These are phyloP conservation scores for Iphiclides podalirius DNA, from an alignment of 2,888 invertebrate genomes.

Conservation along the genomic window DNA sequence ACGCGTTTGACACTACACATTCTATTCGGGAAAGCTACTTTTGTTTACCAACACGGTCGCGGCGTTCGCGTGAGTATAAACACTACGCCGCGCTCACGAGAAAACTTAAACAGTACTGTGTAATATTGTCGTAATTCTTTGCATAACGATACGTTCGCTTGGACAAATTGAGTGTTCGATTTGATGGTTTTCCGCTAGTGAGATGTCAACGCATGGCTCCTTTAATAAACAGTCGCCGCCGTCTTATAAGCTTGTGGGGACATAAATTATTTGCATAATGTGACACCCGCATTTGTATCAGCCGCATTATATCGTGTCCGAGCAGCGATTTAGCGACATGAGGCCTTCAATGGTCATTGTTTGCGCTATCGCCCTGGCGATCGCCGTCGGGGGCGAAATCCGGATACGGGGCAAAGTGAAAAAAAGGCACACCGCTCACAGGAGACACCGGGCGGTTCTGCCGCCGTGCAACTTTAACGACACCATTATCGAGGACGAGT, in stretches of 20 bases:
- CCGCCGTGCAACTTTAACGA: conserved; percentile 74
- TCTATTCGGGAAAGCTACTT: conserved; percentile 31
- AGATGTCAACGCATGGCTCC: conserved; percentile 64
- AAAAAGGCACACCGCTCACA: conserved; percentile 61
- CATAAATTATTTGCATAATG: conserved; percentile 60
- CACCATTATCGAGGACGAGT: conserved; percentile 73
- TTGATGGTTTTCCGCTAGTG: conserved; percentile 62
- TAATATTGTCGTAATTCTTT: conserved; percentile 37
- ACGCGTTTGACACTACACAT: conserved; percentile 52
- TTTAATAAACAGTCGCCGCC: conserved; percentile 60
- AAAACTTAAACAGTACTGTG: conserved; percentile 33
- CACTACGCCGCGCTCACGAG: conserved; percentile 22
- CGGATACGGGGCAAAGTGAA: conserved; percentile 73
- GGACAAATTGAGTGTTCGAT: conserved; percentile 51
- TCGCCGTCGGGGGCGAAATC: conserved; percentile 64
- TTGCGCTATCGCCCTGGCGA: conserved; percentile 65
- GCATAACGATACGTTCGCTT: conserved; percentile 40
- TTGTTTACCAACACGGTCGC: conserved; percentile 64
- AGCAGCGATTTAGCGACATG: conserved; percentile 60
- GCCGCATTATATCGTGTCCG: conserved; percentile 57
- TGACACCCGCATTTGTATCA: conserved; percentile 69
- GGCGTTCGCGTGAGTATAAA: conserved; percentile 44
- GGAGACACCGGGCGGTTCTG: conserved; percentile 64
- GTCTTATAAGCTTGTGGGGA: conserved; percentile 55
- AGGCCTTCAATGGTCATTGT: conserved; percentile 64